Evolutionary conservation across 2,888 invertebrate genomes (phyloP).

Genomic region (Drosophila kuntzei): DNA sequence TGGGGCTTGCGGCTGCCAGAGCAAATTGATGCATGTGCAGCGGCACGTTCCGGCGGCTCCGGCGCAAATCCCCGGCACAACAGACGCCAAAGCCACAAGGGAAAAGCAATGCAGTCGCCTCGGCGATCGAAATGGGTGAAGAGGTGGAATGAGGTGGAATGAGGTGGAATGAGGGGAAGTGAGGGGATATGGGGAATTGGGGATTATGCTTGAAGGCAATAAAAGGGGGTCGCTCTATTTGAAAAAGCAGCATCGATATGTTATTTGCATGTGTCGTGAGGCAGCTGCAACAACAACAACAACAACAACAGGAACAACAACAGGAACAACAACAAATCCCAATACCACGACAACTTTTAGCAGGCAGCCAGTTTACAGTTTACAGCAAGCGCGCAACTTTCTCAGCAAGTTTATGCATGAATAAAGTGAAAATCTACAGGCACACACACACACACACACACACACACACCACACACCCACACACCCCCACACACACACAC

Average conservation of each 20-base stretch:
- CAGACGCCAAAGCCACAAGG: conserved; percentile 55
- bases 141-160: not conserved
- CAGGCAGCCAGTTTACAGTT: conserved; percentile 37
- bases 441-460: conserved; percentile 20
- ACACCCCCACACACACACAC: no score
- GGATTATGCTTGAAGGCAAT: not conserved
- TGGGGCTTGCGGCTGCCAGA: conserved; percentile 40
- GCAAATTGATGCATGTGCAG: conserved; percentile 62
- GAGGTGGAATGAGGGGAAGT: no score
- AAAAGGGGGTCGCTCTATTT: conserved; percentile 18
- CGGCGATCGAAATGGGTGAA: conserved; percentile 5
- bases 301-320: conserved; percentile 11
- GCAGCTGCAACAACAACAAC: conserved; percentile 8
- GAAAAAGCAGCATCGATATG: conserved; percentile 65
- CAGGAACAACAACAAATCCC: conserved; percentile 33
- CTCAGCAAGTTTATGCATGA: conserved; percentile 63
- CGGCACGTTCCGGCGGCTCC: conserved; percentile 53
- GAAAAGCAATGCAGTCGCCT: conserved; percentile 30
- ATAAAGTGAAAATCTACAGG: conserved; percentile 63
- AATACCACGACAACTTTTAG: conserved; percentile 52
- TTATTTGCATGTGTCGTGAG: conserved; percentile 54
- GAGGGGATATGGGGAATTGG: not conserved
- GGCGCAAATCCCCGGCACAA: conserved; percentile 54
- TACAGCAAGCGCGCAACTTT: conserved; percentile 58
- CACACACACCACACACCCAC: no score